These are phyloP conservation scores for Chloromyia formosa DNA, from an alignment of 2,888 invertebrate species.

Conservation along the genomic window DNA sequence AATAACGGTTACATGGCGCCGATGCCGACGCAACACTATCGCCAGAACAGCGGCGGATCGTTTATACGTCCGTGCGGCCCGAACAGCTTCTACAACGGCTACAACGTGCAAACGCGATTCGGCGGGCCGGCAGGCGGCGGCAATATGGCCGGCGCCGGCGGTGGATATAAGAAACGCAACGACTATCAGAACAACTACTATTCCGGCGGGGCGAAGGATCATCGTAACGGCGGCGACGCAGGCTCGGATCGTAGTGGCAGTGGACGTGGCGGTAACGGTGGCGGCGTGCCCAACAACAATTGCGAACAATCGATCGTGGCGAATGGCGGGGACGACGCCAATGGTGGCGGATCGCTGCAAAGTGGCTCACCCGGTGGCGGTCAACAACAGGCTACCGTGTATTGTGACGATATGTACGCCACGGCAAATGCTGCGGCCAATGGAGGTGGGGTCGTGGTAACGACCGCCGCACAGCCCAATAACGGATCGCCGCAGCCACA, in stretches of 20 bases:
- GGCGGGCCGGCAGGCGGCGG: conserved; percentile 23
- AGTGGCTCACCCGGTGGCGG: conserved; percentile 52
- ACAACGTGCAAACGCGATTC: conserved; percentile 45
- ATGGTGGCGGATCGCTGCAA: background rate
- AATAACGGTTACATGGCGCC: conserved; percentile 33
- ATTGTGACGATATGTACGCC: conserved; percentile 59
- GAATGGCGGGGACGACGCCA: no score
- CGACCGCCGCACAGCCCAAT: conserved; percentile 53
- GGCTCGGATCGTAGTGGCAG: background rate
- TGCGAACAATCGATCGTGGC: background rate
- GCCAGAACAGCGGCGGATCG: background rate
- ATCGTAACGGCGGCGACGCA: background rate
- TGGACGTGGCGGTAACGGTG: background rate
- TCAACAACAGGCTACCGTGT: conserved; percentile 4
- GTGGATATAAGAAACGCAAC: conserved; percentile 42
- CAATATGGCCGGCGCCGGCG: background rate
- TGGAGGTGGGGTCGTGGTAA: conserved; percentile 46
- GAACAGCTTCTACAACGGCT: conserved; percentile 34
- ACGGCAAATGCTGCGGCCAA: conserved; percentile 62
- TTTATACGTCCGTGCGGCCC: conserved; percentile 34
- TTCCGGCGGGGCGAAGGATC: background rate
- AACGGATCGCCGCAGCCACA: conserved; percentile 64
- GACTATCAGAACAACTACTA: conserved; percentile 47
- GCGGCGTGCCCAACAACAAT: background rate
- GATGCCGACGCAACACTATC: conserved; percentile 34